phyloP scores from a whole-genome alignment of 2,797 vertebrate species.

The Intellagama lesueurii region DNA sequence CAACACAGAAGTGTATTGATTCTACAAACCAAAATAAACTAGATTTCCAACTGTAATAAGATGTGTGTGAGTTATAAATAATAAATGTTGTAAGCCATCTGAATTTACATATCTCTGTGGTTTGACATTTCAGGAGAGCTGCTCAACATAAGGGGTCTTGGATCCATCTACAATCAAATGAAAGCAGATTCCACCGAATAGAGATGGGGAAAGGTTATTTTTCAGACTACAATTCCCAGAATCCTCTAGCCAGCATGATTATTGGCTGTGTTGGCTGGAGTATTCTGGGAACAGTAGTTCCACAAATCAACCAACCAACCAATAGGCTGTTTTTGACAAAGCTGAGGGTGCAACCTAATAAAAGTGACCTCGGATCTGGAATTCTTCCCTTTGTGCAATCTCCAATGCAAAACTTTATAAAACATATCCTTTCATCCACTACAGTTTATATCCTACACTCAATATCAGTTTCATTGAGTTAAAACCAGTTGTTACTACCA shows the following conservation, averaged over 20 bases:
- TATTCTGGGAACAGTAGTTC: no score
- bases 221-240: no score
- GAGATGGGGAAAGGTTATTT: no score
- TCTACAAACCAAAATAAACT: slow-evolving; percentile 47
- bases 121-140: neutral
- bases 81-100: slow-evolving; percentile 48
- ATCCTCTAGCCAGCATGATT: no score
- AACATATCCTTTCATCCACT: no score
- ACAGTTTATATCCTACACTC: no score
- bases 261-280: no score
- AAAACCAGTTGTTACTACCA: no score
- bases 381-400: neutral
- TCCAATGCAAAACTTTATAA: neutral
- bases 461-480: no score
- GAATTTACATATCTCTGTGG: neutral
- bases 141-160: neutral
- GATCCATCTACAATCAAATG: neutral
- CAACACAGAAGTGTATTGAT: slow-evolving; percentile 56
- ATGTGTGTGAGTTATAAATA: slow-evolving; percentile 41
- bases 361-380: neutral
- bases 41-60: slow-evolving; percentile 46
- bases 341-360: neutral
- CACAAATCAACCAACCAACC: no score
- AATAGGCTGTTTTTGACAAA: neutral
- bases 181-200: neutral